phyloP scores from a whole-genome alignment of 2,797 vertebrate genomes.

The Paguma larvata region DNA sequence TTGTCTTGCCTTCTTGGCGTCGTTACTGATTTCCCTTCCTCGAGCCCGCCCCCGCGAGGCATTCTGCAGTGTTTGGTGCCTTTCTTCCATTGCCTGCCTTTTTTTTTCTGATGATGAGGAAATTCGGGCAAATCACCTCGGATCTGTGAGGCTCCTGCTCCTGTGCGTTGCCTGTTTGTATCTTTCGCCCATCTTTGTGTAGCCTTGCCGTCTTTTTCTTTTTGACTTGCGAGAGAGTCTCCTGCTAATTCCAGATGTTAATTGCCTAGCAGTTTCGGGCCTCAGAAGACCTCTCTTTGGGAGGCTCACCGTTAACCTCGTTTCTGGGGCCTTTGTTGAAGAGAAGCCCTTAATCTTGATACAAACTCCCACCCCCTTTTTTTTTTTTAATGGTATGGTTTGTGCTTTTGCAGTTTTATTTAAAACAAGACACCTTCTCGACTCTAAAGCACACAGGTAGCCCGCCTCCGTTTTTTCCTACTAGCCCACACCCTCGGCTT shows the following conservation, averaged over 20 bases:
- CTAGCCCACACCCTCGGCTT: background rate
- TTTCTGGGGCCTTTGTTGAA: background rate
- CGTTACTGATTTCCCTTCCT: background rate
- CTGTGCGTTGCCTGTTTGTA: background rate
- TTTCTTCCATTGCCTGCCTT: background rate
- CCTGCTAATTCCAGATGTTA: background rate
- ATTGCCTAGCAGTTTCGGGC: background rate
- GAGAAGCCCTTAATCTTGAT: background rate
- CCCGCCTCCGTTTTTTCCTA: background rate
- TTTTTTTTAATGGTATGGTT: background rate
- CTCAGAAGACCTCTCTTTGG: background rate
- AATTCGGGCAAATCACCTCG: background rate
- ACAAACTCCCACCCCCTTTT: background rate
- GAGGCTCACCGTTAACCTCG: background rate
- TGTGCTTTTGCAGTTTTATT: conserved; percentile 26
- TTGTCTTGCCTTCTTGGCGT: background rate
- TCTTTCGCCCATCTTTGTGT: background rate
- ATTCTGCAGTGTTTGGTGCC: background rate
- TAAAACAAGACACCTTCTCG: background rate
- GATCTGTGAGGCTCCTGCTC: background rate
- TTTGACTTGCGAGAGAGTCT: background rate
- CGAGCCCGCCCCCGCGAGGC: background rate
- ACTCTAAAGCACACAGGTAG: background rate
- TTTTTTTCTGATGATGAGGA: background rate
- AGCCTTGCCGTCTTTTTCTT: background rate